Evolutionary conservation across 2,888 invertebrate genomes (phyloP), one percentile per base, ranked within the genome.

Genomic region (Pammene aurita): DNA sequence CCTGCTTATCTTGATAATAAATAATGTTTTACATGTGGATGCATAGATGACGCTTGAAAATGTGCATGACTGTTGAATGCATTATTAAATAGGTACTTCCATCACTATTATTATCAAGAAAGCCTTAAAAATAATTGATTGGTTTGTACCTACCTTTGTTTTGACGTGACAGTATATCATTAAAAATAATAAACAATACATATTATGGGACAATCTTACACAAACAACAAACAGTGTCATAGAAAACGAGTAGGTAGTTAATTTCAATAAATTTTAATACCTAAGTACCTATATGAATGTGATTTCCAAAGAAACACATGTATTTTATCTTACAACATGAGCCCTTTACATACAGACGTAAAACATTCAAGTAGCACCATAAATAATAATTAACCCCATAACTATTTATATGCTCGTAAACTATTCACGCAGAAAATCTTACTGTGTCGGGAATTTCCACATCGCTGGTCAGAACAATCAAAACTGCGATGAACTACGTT

Each of bases 401-500:
- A 57, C 13, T 26, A 58, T 44, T 58, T 46, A 14, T 14, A 58
- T 58, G 34, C 54, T 34, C n/a, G 34, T 44, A 44, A 57, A 18
- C 9, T 9, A 16, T 52, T 13, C 7, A 11, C 9, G n/a, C 44
- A 35, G 35, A 35, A 52, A 41, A 42, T 41, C 41, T 26, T 52
- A 14, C 7, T 52, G 60, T 38, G 35, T 64, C 52, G 56, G 57
- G 58, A 67, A 58, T 55, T 56, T 52, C 46, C 42, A 54, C 66
- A 50, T 70, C 57, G 46, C 50, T 62, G 52, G 56, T 69, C 41
- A 35, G 61, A 66, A 26, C 26, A 26, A 26, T 26, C 26, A 26
- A 26, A 26, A 44, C 54, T 44, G 60, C 67, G 67, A 66, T 75
- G 75, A 71, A 75, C 79, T 72, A 77, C 80, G 80, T 77, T 80